Evolutionary conservation across 2,888 invertebrate species (phyloP).

Genomic region (Cryptus viduatorius): DNA sequence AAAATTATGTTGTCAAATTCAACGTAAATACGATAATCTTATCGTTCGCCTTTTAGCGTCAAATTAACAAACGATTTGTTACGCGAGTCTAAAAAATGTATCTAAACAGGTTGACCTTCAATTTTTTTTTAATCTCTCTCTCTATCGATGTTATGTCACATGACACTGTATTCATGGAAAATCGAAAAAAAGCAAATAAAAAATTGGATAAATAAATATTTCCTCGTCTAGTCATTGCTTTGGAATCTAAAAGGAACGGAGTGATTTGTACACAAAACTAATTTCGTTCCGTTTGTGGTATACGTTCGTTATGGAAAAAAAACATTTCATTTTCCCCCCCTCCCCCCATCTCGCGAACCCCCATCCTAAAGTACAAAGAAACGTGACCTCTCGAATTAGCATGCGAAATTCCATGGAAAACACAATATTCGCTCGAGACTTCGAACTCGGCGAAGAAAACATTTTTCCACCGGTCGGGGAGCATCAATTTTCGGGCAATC

Average conservation of each 20-base stretch:
- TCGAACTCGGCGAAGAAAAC: not conserved
- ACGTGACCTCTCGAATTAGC: not conserved
- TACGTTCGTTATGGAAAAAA: not conserved
- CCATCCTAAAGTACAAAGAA: slow-evolving; percentile 5
- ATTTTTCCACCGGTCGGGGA: not conserved
- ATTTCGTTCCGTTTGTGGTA: not conserved
- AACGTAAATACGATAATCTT: not conserved
- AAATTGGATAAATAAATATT: not conserved
- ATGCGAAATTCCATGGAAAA: not conserved
- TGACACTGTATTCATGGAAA: not conserved
- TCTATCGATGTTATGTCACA: too few relatives aligned
- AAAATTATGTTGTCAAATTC: too few relatives aligned
- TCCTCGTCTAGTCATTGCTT: not conserved
- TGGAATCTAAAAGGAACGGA: not conserved
- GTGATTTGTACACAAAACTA: not conserved
- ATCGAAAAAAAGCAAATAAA: not conserved
- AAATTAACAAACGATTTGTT: not conserved
- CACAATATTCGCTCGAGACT: not conserved
- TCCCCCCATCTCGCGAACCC: not conserved
- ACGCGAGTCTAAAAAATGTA: not conserved
- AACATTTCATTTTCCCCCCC: not conserved
- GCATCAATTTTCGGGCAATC: not conserved
- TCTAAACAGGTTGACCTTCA: too few relatives aligned
- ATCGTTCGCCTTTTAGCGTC: not conserved
- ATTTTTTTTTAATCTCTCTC: too few relatives aligned